Conservation (phyloP, 2,113 vertebrate genomes). For the Labeo rohita region DNA sequence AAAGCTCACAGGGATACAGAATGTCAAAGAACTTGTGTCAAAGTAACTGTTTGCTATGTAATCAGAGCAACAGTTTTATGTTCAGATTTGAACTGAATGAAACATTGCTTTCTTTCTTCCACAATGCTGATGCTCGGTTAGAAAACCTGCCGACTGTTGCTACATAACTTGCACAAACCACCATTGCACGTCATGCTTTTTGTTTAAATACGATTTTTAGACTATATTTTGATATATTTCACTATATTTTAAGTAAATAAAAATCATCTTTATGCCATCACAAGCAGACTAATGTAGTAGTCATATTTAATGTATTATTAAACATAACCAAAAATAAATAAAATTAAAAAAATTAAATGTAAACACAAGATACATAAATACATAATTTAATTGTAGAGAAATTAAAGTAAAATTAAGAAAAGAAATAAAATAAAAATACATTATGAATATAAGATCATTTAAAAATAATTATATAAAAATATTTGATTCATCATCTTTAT, state of each 20-base stretch:
- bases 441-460: neutral
- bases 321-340: neutral
- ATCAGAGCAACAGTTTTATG: neutral
- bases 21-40: neutral
- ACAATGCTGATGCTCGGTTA: neutral
- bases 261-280: neutral
- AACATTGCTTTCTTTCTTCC: neutral
- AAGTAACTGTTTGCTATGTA: neutral
- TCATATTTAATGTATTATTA: neutral
- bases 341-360: neutral
- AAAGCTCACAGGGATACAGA: constrained; percentile 16
- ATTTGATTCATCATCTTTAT: neutral
- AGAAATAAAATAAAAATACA: neutral
- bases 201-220: neutral
- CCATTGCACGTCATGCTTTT: neutral
- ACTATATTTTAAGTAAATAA: neutral
- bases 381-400: neutral
- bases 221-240: neutral
- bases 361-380: neutral
- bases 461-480: neutral
- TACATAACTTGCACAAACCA: neutral
- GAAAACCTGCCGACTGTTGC: neutral
- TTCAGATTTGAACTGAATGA: neutral
- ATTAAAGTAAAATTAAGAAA: neutral
- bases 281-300: neutral